These are phyloP conservation scores for Chaitophorus viminalis DNA, from an alignment of 2,888 invertebrate species.

Conservation along the genomic window DNA sequence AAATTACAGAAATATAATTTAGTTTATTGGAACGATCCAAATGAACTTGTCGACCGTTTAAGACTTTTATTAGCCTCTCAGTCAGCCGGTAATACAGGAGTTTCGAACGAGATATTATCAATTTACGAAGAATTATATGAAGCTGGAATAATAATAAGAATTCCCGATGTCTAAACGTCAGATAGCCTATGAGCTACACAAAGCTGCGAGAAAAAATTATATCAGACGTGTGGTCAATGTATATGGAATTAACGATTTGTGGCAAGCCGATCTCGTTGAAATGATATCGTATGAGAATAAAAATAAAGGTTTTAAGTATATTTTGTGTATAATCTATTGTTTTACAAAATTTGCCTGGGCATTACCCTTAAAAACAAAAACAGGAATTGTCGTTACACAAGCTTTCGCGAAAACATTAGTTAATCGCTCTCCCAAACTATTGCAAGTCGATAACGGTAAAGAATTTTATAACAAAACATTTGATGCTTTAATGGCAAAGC, in stretches of 20 bases:
- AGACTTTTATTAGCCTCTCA: background rate
- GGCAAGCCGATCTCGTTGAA: conserved; percentile 64
- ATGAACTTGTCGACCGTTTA: conserved; percentile 61
- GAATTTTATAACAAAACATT: background rate
- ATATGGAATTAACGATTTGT: too few relatives aligned
- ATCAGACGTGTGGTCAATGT: background rate
- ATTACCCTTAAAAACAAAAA: too few relatives aligned
- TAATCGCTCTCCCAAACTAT: background rate
- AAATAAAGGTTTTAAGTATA: conserved; percentile 66
- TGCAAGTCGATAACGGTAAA: conserved; percentile 3
- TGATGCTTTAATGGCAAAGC: background rate
- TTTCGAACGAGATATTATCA: too few relatives aligned
- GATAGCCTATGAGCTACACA: background rate
- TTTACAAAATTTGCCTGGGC: conserved; percentile 63
- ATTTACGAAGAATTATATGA: too few relatives aligned
- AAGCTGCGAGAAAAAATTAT: conserved; percentile 2
- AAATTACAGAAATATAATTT: background rate
- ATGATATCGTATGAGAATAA: conserved; percentile 65
- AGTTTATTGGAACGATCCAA: conserved; percentile 34
- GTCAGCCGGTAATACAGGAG: conserved; percentile 9
- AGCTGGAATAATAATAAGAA: too few relatives aligned
- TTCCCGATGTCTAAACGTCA: too few relatives aligned
- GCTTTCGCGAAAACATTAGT: too few relatives aligned
- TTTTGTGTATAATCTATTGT: conserved; percentile 67
- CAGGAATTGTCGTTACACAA: too few relatives aligned